A percentile compares a stretch with the other conserved stretches of the same genome.
phyloP scores from a whole-genome alignment of 2,797 vertebrate species.

The Betta splendens region DNA sequence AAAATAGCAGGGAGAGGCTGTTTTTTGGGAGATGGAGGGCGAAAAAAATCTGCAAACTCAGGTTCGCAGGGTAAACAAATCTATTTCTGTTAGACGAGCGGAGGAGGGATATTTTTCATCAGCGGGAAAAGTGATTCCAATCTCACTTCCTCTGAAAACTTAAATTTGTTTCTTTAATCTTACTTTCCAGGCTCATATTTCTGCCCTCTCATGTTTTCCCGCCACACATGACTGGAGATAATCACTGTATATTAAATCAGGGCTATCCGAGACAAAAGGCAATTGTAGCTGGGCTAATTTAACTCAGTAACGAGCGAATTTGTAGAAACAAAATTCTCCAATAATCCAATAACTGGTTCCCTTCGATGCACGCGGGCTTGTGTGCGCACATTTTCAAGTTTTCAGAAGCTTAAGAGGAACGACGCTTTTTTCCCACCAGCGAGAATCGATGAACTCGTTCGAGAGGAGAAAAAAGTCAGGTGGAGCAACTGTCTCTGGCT shows the following conservation, averaged over 20 bases:
- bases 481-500: conserved; percentile 38
- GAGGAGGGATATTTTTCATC: conserved; percentile 21
- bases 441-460: conserved; percentile 43
- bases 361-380: neutral
- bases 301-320: conserved; percentile 42
- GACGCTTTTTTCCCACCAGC: conserved; percentile 2
- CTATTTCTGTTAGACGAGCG: conserved; percentile 26
- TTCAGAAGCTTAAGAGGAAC: conserved; percentile 12
- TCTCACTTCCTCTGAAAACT: conserved; percentile 4
- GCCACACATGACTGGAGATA: conserved; percentile 37
- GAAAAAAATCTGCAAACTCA: neutral
- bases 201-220: conserved; percentile 9
- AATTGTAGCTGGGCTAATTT: conserved; percentile 46
- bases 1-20: conserved; percentile 31
- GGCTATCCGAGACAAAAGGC: conserved; percentile 34
- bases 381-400: conserved; percentile 24
- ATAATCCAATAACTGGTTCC: conserved; percentile 26
- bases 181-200: conserved; percentile 21
- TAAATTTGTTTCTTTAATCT: conserved; percentile 26
- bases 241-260: conserved; percentile 54
- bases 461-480: conserved; percentile 41
- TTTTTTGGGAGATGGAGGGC: conserved; percentile 3
- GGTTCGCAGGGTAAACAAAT: conserved; percentile 46
- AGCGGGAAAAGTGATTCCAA: conserved; percentile 12
- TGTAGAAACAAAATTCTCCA: conserved; percentile 39